These are phyloP conservation scores for Tryphoninae sp. DNA, from an alignment of 2,888 invertebrate species.

Conservation along the genomic window DNA sequence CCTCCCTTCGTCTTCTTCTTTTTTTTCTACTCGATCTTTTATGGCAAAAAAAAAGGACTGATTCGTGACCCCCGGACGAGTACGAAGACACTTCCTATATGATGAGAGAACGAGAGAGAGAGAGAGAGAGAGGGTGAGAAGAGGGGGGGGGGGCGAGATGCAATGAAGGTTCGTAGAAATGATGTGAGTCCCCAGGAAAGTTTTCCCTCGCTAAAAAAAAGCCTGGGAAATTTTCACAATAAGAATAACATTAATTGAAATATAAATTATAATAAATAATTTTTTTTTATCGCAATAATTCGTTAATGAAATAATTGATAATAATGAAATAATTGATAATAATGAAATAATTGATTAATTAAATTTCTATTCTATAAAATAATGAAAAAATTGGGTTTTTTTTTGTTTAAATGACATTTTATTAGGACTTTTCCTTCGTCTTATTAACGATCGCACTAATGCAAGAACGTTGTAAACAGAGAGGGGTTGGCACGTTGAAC, in stretches of 20 bases:
- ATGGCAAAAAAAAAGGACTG: constrained; percentile 51
- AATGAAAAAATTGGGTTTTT: neutral
- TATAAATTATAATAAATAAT: no score
- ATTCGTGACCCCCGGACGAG: constrained; percentile 52
- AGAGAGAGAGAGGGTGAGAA: constrained; percentile 32
- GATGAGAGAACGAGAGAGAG: constrained; percentile 29
- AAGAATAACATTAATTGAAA: constrained; percentile 16
- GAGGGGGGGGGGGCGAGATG: constrained; percentile 27
- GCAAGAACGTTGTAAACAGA: constrained; percentile 37
- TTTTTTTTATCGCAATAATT: neutral
- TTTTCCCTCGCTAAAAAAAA: constrained; percentile 36
- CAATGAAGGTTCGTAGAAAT: constrained; percentile 34
- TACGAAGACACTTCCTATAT: constrained; percentile 41
- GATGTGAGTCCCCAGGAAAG: constrained; percentile 35
- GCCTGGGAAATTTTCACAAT: constrained; percentile 51
- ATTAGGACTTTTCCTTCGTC: neutral
- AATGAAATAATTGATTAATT: neutral
- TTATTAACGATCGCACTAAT: constrained; percentile 35
- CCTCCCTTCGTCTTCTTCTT: constrained; percentile 25
- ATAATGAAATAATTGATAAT: neutral
- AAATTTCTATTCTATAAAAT: neutral
- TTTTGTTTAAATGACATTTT: no score
- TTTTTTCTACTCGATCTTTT: constrained; percentile 33
- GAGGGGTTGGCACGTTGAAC: constrained; percentile 45
- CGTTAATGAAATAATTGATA: neutral